A percentile compares a stretch with the other conserved stretches of the same genome.
These are phyloP conservation scores for Lasioglossum vierecki DNA, from an alignment of 2,888 invertebrate genomes.

Conservation along the genomic window DNA sequence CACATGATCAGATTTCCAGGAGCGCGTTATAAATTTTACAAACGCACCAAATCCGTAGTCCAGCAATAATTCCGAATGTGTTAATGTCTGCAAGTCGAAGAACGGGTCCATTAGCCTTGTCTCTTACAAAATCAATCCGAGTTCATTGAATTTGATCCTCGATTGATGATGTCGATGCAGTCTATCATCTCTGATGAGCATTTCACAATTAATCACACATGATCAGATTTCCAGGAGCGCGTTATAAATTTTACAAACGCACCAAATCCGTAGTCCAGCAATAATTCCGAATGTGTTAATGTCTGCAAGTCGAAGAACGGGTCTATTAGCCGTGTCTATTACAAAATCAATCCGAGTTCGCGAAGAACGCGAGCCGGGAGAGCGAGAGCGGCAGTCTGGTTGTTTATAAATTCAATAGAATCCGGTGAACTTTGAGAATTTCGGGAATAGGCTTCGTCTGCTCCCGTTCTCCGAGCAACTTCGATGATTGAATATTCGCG, in stretches of 20 bases:
- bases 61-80: too few species aligned
- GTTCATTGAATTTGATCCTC: not conserved
- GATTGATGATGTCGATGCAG: too few species aligned
- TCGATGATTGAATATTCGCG: conserved; percentile 9
- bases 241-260: too few species aligned
- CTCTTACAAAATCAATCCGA: not conserved
- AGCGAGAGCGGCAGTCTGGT: not conserved
- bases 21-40: too few species aligned
- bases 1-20: accelerated
- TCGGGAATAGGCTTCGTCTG: not conserved
- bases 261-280: too few species aligned
- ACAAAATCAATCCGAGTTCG: not conserved
- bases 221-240: not conserved
- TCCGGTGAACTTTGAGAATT: not conserved
- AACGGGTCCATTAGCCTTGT: too few species aligned
- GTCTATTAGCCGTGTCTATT: not conserved
- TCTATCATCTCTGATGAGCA: too few species aligned
- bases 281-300: too few species aligned
- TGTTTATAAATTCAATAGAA: conserved; percentile 12
- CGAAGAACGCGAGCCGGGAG: not conserved
- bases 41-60: too few species aligned
- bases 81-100: too few species aligned
- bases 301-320: too few species aligned
- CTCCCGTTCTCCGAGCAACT: not conserved
- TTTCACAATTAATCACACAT: too few species aligned